Base-by-base conservation (phyloP, 2,113 vertebrate genomes). In the Mohoua ochrocephala region DNA sequence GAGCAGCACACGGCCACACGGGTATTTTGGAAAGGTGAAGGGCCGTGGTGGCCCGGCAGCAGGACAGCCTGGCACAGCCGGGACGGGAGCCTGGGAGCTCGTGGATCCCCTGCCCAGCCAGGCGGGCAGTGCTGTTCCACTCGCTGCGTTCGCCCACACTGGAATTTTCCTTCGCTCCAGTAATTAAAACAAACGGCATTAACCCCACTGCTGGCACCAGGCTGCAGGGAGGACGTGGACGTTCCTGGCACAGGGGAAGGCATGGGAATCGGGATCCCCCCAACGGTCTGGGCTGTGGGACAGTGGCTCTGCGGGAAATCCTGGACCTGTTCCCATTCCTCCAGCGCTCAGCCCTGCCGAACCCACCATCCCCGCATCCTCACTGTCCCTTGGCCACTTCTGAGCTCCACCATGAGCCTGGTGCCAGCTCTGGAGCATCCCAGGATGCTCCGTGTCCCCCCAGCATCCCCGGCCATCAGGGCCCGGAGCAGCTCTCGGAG, bases 401-500 rank as follows among this genome's bases (percentile, higher is more conserved):
- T 4, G 3, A 64, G 47, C 63, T 39, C 37, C 61, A 19, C 52
- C 21, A 4, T 0, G 23, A 77, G 50, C 69, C 35, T 2, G 0
- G 21, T 0, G 2, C 60, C 80, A 17, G 60, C 54, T 27, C 41
- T 11, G 11, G 77, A 3, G 12, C 59, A 28, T 0, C 7, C 35
- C 11, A 1, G 30, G 64, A 3, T 27, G 50, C 13, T 35, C 70
- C 2, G 0, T 7, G 6, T 30, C 13, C 69, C 44, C 23, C 1
- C 53, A 1, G 6, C 4, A 2, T 11, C 45, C 27, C 41, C 0
- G 0, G 35, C 4, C 17, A 0, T 5, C 15, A 11, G 20, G 10
- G 63, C 50, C 41, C 9, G 45, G 47, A 53, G n/a, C 0, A 0
- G 52, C 42, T 37, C 53, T 17, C 3, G 0, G 83, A 22, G 49